phyloP scores from a whole-genome alignment of 2,113 vertebrate genomes.

The Myocastor coypus region DNA sequence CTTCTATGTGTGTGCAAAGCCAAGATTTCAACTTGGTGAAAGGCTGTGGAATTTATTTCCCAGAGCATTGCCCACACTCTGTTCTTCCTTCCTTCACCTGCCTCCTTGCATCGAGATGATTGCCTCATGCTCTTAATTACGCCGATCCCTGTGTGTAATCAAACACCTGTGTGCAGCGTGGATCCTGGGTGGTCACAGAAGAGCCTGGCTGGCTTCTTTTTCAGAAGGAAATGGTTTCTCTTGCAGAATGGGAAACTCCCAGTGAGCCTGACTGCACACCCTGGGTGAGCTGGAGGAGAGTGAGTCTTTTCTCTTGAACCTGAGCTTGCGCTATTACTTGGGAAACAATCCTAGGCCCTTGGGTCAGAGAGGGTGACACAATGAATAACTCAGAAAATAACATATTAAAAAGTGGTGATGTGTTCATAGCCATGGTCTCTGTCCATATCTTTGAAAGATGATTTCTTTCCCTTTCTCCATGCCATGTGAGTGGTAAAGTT shows the following conservation, averaged over 20 bases:
- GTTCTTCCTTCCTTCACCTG: constrained; percentile 63
- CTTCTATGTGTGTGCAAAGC: constrained; percentile 76
- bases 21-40: constrained; percentile 80
- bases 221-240: neutral
- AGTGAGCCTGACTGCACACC: neutral
- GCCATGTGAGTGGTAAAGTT: neutral
- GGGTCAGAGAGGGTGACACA: neutral
- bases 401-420: neutral
- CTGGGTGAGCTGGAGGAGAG: neutral
- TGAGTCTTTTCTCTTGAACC: neutral
- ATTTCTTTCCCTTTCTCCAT: neutral
- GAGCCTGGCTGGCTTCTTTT: constrained; percentile 37
- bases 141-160: constrained; percentile 60
- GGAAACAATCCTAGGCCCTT: neutral
- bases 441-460: neutral
- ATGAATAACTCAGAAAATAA: constrained; percentile 2
- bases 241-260: constrained; percentile 37
- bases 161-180: constrained; percentile 71
- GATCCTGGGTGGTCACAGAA: constrained; percentile 72
- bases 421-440: neutral
- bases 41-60: constrained; percentile 80
- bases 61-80: constrained; percentile 51
- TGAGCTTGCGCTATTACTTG: neutral
- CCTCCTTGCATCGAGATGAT: constrained; percentile 72
- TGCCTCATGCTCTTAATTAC: constrained; percentile 74